Conservation (phyloP, 2,888 invertebrate genomes). For the Saturnia pavonia region DNA sequence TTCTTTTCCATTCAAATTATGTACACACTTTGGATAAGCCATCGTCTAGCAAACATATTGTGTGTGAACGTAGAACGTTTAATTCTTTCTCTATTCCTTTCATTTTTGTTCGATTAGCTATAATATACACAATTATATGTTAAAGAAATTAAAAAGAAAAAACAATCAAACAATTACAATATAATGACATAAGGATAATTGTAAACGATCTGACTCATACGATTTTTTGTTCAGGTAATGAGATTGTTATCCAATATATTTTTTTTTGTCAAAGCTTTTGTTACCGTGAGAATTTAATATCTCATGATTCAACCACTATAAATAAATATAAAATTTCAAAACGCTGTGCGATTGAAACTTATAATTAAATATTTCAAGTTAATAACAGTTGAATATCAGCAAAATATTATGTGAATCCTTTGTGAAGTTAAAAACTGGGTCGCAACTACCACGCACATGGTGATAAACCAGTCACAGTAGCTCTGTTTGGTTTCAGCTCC, state of each 20-base stretch:
- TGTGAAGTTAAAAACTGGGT: too few relatives aligned
- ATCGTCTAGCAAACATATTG: too few relatives aligned
- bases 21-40: too few relatives aligned
- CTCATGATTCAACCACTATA: not conserved
- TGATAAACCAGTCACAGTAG: too few relatives aligned
- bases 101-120: not conserved
- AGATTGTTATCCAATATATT: constrained; percentile 7
- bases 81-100: too few relatives aligned
- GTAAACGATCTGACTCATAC: constrained; percentile 1
- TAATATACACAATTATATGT: not conserved
- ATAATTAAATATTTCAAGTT: not conserved
- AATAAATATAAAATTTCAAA: not conserved
- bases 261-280: constrained; percentile 10
- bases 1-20: too few relatives aligned
- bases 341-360: not conserved
- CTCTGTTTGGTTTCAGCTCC: too few relatives aligned
- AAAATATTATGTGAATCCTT: too few relatives aligned
- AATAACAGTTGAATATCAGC: not conserved
- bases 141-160: not conserved
- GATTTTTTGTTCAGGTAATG: not conserved
- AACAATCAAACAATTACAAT: not conserved
- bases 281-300: constrained; percentile 12
- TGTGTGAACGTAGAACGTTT: too few relatives aligned
- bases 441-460: too few relatives aligned
- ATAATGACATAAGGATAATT: constrained; percentile 6